Percentiles rank a stretch among this genome's conserved stretches.
Evolutionary conservation across 2,797 vertebrate species (phyloP).

Genomic region (Tokudaia tokunoshimensis): DNA sequence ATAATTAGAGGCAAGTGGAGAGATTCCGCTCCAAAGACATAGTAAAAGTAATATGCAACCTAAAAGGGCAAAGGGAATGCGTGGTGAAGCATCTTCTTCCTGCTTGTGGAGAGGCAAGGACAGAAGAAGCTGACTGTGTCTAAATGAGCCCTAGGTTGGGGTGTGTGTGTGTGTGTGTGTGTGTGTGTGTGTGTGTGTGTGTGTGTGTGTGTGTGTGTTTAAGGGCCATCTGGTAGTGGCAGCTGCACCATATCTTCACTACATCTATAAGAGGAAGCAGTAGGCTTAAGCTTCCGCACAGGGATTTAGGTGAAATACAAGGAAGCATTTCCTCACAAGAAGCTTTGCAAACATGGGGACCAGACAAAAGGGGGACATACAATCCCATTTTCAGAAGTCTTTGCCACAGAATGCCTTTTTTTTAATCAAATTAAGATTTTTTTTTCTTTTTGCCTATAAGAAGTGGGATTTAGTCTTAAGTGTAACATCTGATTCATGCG

Average conservation of each 20-base stretch:
- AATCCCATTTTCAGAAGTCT: constrained; percentile 25
- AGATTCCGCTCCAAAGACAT: constrained; percentile 69
- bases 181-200: not conserved
- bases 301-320: constrained; percentile 72
- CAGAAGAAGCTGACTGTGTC: constrained; percentile 32
- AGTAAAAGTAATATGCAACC: constrained; percentile 49
- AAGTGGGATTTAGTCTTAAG: constrained; percentile 5
- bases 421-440: constrained; percentile 57
- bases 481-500: not conserved
- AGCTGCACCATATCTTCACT: constrained; percentile 62
- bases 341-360: constrained; percentile 61
- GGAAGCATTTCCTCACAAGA: constrained; percentile 67
- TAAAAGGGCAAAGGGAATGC: constrained; percentile 2
- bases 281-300: constrained; percentile 55
- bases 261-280: constrained; percentile 57
- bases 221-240: constrained; percentile 64
- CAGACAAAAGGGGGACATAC: not conserved
- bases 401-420: constrained; percentile 48
- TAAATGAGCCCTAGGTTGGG: constrained; percentile 42
- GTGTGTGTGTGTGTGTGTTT: not conserved
- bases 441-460: not conserved
- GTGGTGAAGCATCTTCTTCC: constrained; percentile 36
- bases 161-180: not conserved
- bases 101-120: not conserved
- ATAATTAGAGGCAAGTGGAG: constrained; percentile 69